phyloP scores from a whole-genome alignment of 2,113 vertebrate species.

The Hystrix brachyura region DNA sequence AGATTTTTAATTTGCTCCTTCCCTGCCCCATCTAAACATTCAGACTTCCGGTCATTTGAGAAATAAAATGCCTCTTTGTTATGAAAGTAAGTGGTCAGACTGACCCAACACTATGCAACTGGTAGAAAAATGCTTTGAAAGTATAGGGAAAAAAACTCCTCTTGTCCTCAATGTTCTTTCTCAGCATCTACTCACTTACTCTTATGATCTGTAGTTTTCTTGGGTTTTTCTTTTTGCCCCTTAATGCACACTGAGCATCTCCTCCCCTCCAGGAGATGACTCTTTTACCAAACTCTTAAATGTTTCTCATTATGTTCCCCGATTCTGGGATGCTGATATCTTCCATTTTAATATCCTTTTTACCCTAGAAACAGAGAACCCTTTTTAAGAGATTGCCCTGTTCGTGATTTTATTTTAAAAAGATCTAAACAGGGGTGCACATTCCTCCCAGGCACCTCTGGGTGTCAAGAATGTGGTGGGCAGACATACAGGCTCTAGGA shows the following conservation, averaged over 20 bases:
- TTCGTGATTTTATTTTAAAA: neutral
- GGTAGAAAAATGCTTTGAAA: neutral
- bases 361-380: neutral
- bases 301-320: neutral
- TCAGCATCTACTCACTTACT: neutral
- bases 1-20: neutral
- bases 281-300: neutral
- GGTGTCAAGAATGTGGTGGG: neutral
- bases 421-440: neutral
- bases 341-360: neutral
- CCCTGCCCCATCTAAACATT: neutral
- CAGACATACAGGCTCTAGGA: neutral
- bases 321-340: neutral
- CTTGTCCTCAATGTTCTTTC: neutral
- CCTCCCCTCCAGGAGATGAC: neutral
- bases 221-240: neutral
- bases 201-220: neutral
- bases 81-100: neutral
- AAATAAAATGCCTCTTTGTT: neutral
- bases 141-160: neutral
- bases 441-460: neutral
- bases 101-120: neutral
- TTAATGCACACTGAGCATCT: neutral
- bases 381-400: neutral
- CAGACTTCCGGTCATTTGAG: neutral